Evolutionary conservation across 2,113 vertebrate species (phyloP).

Genomic region (Ciconia maguari): DNA sequence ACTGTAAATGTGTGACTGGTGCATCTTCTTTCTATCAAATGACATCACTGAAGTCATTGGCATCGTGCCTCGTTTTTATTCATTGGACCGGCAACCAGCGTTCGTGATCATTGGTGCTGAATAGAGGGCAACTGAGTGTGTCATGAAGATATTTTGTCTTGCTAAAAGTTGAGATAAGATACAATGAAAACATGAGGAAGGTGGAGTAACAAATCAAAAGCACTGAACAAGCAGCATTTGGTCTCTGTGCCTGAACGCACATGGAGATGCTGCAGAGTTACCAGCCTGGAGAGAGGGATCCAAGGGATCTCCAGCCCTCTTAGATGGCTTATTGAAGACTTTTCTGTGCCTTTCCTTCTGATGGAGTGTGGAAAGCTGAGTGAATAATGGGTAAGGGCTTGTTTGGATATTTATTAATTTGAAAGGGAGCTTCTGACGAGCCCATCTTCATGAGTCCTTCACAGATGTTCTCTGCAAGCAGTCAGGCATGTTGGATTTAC

Average conservation of each 20-base stretch:
- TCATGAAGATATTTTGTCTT: background rate
- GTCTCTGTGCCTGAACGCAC: background rate
- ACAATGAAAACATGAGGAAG: background rate
- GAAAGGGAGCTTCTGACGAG: background rate
- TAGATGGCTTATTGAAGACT: background rate
- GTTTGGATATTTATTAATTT: background rate
- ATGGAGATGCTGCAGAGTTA: background rate
- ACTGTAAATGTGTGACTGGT: background rate
- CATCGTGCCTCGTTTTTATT: accelerated
- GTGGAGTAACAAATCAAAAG: background rate
- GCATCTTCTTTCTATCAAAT: background rate
- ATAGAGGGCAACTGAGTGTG: accelerated
- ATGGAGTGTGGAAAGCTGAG: background rate
- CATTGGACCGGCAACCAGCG: accelerated
- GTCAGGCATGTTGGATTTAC: background rate
- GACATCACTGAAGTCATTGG: background rate
- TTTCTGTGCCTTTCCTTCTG: background rate
- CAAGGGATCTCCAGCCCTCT: background rate
- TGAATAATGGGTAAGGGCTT: background rate
- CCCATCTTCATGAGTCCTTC: background rate
- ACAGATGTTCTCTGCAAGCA: background rate
- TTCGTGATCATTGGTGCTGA: accelerated
- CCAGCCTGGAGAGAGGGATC: background rate
- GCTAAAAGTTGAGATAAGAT: background rate
- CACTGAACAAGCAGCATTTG: background rate